Evolutionary conservation across 2,113 vertebrate species (phyloP).

Genomic region (Engystomops pustulosus): DNA sequence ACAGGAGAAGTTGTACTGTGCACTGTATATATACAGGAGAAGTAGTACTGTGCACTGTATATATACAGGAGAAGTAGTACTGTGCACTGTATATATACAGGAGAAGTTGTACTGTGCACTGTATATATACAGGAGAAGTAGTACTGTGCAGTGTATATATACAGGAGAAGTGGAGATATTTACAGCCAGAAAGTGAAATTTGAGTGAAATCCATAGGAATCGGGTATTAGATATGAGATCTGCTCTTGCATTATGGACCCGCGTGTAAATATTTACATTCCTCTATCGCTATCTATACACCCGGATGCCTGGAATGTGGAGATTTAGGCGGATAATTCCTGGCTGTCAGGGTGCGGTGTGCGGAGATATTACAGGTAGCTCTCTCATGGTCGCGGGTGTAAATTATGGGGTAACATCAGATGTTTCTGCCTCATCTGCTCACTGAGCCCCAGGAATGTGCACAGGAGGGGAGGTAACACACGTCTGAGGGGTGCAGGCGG

Average conservation of each 20-base stretch:
- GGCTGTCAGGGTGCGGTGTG: background rate
- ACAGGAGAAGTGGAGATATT: background rate
- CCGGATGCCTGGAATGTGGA: conserved; percentile 13
- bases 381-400: background rate
- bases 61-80: background rate
- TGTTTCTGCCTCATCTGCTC: no score
- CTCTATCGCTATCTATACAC: background rate
- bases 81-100: background rate
- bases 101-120: background rate
- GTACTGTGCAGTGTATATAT: background rate
- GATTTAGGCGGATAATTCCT: background rate
- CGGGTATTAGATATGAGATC: background rate
- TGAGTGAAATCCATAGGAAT: background rate
- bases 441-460: no score
- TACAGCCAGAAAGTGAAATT: background rate
- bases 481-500: no score
- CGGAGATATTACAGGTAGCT: background rate
- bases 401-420: no score
- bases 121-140: background rate
- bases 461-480: no score
- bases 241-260: background rate
- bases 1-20: background rate
- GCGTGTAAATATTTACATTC: conserved; percentile 32
- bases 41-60: background rate
- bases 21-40: background rate